Evolutionary conservation across 1,140 invertebrate species (phyloP).

Genomic region (Scaptomyza hsui): DNA sequence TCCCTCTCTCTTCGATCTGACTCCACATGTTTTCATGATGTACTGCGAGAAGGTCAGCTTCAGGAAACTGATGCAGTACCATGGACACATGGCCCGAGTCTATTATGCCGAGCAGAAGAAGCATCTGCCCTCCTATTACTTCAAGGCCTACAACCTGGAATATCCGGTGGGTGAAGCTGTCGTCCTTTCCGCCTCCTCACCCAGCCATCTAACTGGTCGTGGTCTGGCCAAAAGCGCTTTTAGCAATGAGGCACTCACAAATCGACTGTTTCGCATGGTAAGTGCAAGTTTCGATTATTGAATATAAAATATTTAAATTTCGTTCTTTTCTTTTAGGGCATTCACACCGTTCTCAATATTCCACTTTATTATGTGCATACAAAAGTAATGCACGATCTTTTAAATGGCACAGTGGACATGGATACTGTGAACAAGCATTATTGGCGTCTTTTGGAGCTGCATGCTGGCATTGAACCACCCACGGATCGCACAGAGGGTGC

Average conservation of each 20-base stretch:
- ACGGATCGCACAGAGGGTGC: slow-evolving; percentile 85
- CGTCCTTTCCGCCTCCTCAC: slow-evolving; percentile 86
- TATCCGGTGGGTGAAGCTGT: slow-evolving; percentile 90
- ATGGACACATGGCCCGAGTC: slow-evolving; percentile 92
- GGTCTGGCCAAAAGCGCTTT: slow-evolving; percentile 61
- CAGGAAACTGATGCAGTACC: slow-evolving; percentile 84
- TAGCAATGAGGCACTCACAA: slow-evolving; percentile 60
- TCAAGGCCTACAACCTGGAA: slow-evolving; percentile 87
- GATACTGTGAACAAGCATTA: slow-evolving; percentile 86
- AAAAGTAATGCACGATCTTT: slow-evolving; percentile 75
- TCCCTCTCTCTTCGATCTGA: slow-evolving; percentile 73
- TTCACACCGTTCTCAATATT: slow-evolving; percentile 75
- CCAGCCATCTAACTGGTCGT: slow-evolving; percentile 85
- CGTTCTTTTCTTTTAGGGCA: slow-evolving; percentile 53
- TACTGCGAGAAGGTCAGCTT: slow-evolving; percentile 79
- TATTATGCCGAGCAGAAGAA: slow-evolving; percentile 89
- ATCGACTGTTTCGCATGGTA: slow-evolving; percentile 85
- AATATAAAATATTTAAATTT: background rate
- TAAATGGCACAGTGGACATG: slow-evolving; percentile 74
- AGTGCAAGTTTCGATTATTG: background rate
- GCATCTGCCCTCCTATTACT: slow-evolving; percentile 85
- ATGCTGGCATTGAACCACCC: slow-evolving; percentile 87
- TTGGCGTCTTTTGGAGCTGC: slow-evolving; percentile 86
- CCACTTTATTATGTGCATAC: slow-evolving; percentile 77
- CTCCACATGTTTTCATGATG: slow-evolving; percentile 71